Base-by-base conservation (phyloP, 1,140 invertebrate genomes). In the Whitmania pigra region DNA sequence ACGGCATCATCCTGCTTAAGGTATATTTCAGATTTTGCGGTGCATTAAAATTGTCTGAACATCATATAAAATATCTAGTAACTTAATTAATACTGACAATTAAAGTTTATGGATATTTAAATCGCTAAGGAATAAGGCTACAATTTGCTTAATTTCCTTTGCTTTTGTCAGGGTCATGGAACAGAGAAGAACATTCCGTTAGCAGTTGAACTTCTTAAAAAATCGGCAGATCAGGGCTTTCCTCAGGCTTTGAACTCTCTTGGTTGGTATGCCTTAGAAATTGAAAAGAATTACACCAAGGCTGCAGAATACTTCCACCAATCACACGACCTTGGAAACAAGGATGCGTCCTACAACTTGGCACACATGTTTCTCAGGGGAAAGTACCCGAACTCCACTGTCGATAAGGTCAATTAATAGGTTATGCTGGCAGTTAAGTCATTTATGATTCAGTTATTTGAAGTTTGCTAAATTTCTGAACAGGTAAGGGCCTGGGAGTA, bases 241-340 rank as follows among this genome's bases (percentile, higher is more conserved):
- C 76, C 77, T 0, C 31, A 72, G 63, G 77, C 79, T 0, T 31
- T 80, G 29, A 78, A 75, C 63, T 76, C 78, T 0, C 72, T 81
- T 6, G 80, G 80, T 2, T 80, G 79, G 80, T 75, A 79, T 69
- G 78, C 79, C 9, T 72, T 79, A 63, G 75, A 76, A 36, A 67
- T 69, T 22, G 76, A 78, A 13, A 74, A 71, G 20, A 78, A 81
- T 74, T 73, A 74, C 53, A 75, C 75, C 13, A 71, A 77, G 49
- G 80, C 80, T 13, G 75, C 69, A 15, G 53, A 71, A 25, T 76
- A 76, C 40, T 80, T 79, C 71, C 73, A 77, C 36, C 18, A 77
- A 70, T 73, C 80, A 0, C 76, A 75, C 69, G 71, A 67, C n/a
- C 18, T 75, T 29, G 76, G 77, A 5, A 76, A 76, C 43, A 67